A percentile compares a stretch with the other conserved stretches of the same genome.
These are phyloP conservation scores for Lasioglossum vierecki DNA, from an alignment of 2,888 invertebrate genomes.

Conservation along the genomic window DNA sequence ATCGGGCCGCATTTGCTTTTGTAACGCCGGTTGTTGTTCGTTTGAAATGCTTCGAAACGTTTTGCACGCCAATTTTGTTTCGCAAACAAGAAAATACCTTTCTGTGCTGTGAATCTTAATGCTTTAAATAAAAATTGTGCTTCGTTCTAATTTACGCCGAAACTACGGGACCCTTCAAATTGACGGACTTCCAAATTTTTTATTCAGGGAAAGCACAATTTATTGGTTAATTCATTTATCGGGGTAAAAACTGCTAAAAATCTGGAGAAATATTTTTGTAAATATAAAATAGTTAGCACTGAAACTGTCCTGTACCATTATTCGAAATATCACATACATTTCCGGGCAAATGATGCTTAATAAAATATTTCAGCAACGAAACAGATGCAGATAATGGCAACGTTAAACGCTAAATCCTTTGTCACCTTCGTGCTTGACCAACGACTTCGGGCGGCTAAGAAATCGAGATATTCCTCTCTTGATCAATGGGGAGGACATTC, in stretches of 20 bases:
- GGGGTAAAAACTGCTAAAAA: no score
- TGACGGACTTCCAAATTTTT: not conserved
- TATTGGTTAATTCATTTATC: no score
- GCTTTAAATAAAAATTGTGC: not conserved
- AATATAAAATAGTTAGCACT: no score
- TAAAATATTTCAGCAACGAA: not conserved
- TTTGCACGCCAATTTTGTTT: not conserved
- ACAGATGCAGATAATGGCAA: not conserved
- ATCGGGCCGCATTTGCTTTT: not conserved
- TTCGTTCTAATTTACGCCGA: not conserved
- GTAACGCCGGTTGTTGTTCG: not conserved
- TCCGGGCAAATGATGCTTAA: no score
- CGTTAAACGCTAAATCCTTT: not conserved
- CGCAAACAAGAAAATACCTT: not conserved
- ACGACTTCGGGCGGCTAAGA: not conserved
- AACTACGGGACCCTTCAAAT: not conserved
- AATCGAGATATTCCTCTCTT: constrained; percentile 4
- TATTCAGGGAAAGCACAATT: no score
- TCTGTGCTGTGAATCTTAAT: not conserved
- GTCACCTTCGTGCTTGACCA: not conserved
- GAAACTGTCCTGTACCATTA: no score
- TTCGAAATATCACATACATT: no score
- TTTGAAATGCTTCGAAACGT: not conserved
- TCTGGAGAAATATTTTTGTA: no score
- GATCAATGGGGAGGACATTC: not conserved